Percentiles rank a stretch among this genome's conserved stretches.
Evolutionary conservation across 1,140 invertebrate genomes (phyloP).

Genomic region (Tribolium castaneum): DNA sequence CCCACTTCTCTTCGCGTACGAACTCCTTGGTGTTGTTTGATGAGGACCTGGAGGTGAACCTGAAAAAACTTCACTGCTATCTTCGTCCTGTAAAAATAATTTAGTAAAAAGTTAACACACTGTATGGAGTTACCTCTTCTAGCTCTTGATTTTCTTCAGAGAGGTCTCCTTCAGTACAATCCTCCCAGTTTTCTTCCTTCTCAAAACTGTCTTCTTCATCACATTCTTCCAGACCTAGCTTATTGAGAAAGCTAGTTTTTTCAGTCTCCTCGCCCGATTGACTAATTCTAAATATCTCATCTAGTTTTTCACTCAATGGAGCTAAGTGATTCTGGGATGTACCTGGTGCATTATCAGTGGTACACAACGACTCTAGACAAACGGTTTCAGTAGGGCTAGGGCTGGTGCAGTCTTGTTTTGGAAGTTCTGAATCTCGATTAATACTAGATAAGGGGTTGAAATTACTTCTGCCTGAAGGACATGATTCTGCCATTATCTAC

Average conservation of each 20-base stretch:
- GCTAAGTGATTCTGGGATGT: conserved; percentile 47
- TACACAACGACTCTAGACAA: conserved; percentile 57
- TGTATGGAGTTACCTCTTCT: conserved; percentile 39
- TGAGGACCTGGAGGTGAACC: conserved; percentile 40
- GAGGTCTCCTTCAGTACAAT: conserved; percentile 54
- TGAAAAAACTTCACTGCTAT: conserved; percentile 45
- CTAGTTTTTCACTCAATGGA: conserved; percentile 47
- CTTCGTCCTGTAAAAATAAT: conserved; percentile 37
- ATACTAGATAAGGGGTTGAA: conserved; percentile 46
- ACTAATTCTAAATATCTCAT: conserved; percentile 43
- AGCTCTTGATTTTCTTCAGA: conserved; percentile 51
- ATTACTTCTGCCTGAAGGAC: conserved; percentile 52
- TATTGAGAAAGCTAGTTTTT: conserved; percentile 59
- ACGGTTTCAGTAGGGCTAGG: conserved; percentile 64
- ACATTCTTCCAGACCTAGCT: conserved; percentile 58
- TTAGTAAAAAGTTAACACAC: not conserved
- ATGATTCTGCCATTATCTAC: conserved; percentile 61
- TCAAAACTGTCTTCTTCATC: conserved; percentile 57
- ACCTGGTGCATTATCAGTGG: conserved; percentile 53
- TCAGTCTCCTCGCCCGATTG: conserved; percentile 48
- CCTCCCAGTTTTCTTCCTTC: conserved; percentile 59
- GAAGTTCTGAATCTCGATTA: conserved; percentile 53
- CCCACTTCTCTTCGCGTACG: conserved; percentile 47
- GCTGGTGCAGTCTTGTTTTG: conserved; percentile 63
- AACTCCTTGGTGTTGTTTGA: conserved; percentile 52